A percentile compares a stretch with the other conserved stretches of the same genome.
phyloP scores from a whole-genome alignment of 2,888 invertebrate genomes.

The Apotomis turbidana region DNA sequence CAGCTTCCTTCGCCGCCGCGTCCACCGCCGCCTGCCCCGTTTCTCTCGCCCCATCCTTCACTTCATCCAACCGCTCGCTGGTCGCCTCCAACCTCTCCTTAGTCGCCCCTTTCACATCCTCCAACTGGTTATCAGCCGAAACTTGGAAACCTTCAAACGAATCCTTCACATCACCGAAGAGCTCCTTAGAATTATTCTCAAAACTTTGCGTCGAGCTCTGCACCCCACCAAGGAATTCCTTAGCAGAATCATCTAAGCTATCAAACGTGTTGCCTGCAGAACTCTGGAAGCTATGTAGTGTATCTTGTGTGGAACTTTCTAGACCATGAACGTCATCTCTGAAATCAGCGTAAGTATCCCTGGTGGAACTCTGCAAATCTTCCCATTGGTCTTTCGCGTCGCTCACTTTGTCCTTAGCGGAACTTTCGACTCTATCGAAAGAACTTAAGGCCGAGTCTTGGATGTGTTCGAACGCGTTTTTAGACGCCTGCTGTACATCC shows the following conservation, averaged over 20 bases:
- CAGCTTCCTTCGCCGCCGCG: slow-evolving; percentile 65
- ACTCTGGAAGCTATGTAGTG: slow-evolving; percentile 77
- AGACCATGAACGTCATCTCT: slow-evolving; percentile 72
- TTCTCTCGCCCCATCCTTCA: slow-evolving; percentile 52
- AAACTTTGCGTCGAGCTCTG: slow-evolving; percentile 57
- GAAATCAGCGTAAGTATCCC: slow-evolving; percentile 75
- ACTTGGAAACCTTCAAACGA: slow-evolving; percentile 78
- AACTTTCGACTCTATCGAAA: slow-evolving; percentile 78
- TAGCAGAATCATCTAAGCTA: slow-evolving; percentile 74
- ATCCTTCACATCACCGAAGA: slow-evolving; percentile 69
- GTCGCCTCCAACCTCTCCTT: slow-evolving; percentile 61
- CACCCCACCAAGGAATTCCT: slow-evolving; percentile 62
- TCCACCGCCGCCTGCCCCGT: slow-evolving; percentile 59
- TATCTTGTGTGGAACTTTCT: slow-evolving; percentile 75
- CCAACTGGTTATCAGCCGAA: slow-evolving; percentile 74
- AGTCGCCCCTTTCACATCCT: slow-evolving; percentile 67
- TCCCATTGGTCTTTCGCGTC: slow-evolving; percentile 73
- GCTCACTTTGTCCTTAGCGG: slow-evolving; percentile 73
- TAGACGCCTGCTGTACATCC: slow-evolving; percentile 65
- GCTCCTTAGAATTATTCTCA: slow-evolving; percentile 63
- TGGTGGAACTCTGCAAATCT: slow-evolving; percentile 72
- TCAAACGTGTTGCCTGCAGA: slow-evolving; percentile 79
- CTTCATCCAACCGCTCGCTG: slow-evolving; percentile 59
- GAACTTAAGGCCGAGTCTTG: slow-evolving; percentile 77
- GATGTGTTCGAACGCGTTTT: slow-evolving; percentile 68